phyloP scores from a whole-genome alignment of 2,113 vertebrate species.

The Catharus minimus region DNA sequence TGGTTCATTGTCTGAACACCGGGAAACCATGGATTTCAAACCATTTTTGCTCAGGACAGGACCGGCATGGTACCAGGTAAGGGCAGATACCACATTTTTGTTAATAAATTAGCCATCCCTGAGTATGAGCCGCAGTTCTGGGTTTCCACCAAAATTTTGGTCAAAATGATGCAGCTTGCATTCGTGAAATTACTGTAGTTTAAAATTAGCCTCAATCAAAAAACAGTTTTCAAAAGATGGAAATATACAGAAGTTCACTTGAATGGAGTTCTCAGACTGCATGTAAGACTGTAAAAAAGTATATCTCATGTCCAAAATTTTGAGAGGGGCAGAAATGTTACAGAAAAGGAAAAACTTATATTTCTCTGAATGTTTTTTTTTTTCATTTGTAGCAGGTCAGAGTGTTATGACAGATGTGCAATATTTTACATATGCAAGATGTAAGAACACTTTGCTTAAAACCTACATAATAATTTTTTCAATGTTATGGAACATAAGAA shows the following conservation, averaged over 20 bases:
- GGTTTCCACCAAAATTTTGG: too few relatives aligned
- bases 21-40: too few relatives aligned
- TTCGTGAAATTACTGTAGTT: background rate
- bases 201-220: background rate
- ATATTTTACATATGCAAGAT: background rate
- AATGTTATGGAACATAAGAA: accelerated
- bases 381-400: background rate
- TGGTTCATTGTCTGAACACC: too few relatives aligned
- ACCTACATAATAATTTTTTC: background rate
- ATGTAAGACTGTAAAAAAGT: background rate
- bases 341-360: background rate
- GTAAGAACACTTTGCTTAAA: background rate
- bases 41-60: too few relatives aligned
- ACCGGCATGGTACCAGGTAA: too few relatives aligned
- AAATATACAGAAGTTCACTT: background rate
- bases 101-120: too few relatives aligned
- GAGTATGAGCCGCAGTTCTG: too few relatives aligned
- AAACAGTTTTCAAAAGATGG: background rate
- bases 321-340: background rate
- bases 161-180: too few relatives aligned
- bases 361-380: background rate
- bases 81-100: too few relatives aligned
- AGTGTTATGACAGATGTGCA: background rate
- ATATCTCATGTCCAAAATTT: background rate
- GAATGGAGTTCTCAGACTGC: background rate